A percentile compares a stretch with the other conserved stretches of the same genome.
phyloP scores from a whole-genome alignment of 2,797 vertebrate species.

The Acestrorhynchus altus region DNA sequence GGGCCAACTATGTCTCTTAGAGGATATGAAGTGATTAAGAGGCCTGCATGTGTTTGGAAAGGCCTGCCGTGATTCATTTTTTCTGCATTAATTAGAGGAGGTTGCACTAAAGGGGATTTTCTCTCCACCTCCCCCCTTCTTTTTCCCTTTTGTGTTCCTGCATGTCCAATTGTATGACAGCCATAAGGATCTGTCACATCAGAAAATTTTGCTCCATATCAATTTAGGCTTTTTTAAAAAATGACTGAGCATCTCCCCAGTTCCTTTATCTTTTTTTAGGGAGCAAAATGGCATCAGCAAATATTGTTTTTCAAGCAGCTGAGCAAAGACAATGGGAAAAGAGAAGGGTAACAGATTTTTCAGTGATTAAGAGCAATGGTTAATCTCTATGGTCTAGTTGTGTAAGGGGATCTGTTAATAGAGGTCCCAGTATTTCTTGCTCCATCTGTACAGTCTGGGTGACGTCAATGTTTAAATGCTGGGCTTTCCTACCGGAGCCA shows the following conservation, averaged over 20 bases:
- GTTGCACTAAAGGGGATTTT: constrained; percentile 62
- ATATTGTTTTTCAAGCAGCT: neutral
- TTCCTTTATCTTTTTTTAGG: neutral
- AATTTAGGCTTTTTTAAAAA: constrained; percentile 16
- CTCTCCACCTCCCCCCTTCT: constrained; percentile 41
- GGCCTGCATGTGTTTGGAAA: constrained; percentile 67
- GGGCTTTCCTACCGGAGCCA: constrained; percentile 58
- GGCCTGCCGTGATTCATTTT: constrained; percentile 81
- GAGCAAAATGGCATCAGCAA: constrained; percentile 4
- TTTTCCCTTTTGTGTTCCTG: constrained; percentile 55
- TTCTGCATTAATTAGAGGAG: constrained; percentile 83
- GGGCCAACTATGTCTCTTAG: constrained; percentile 20
- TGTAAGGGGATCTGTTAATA: constrained; percentile 34
- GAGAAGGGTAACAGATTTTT: constrained; percentile 8
- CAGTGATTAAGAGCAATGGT: constrained; percentile 40
- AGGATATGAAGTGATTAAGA: constrained; percentile 68
- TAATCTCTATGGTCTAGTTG: constrained; percentile 26
- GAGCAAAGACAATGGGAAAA: neutral
- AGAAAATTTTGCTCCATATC: constrained; percentile 49
- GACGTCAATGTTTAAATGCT: constrained; percentile 59
- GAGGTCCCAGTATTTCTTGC: constrained; percentile 18
- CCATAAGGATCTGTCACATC: constrained; percentile 58
- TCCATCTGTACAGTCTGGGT: constrained; percentile 22
- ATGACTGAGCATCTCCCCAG: constrained; percentile 10
- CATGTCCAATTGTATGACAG: constrained; percentile 60